Conservation (phyloP, 2,888 invertebrate genomes). For the Phorcus lineatus region DNA sequence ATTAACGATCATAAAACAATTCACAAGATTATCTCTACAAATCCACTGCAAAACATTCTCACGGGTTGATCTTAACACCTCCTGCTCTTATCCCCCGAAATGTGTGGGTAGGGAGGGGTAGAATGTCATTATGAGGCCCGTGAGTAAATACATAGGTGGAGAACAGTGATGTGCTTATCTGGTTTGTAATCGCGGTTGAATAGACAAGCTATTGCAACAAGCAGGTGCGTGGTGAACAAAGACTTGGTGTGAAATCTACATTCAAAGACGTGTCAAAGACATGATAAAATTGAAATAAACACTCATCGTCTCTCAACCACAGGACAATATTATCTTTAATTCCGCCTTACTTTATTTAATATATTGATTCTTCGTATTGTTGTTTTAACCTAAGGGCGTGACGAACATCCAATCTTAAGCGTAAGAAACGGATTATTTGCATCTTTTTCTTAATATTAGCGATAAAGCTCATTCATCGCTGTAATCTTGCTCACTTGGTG, state of each 20-base stretch:
- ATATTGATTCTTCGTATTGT: too few relatives aligned
- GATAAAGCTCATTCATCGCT: too few relatives aligned
- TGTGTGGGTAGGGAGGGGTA: neutral
- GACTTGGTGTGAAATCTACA: neutral
- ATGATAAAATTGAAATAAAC: constrained; percentile 20
- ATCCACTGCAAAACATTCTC: constrained; percentile 9
- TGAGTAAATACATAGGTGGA: constrained; percentile 15
- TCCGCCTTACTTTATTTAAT: neutral
- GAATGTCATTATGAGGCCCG: neutral
- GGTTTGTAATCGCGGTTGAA: neutral
- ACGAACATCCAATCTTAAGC: too few relatives aligned
- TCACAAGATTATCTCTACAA: neutral
- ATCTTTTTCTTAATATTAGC: too few relatives aligned
- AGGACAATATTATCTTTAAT: constrained; percentile 21
- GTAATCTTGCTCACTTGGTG: too few relatives aligned
- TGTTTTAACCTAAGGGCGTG: too few relatives aligned
- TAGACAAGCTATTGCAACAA: neutral
- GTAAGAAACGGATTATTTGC: too few relatives aligned
- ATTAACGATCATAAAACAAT: neutral
- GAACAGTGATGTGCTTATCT: constrained; percentile 6
- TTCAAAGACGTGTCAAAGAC: constrained; percentile 12
- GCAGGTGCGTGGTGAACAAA: neutral
- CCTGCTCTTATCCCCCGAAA: neutral
- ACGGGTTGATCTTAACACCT: neutral
- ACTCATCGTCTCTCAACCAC: neutral